Evolutionary conservation across 35 echinoderm and acorn worm species (phyloP).

Genomic region (Strongylocentrotus purpuratus): DNA sequence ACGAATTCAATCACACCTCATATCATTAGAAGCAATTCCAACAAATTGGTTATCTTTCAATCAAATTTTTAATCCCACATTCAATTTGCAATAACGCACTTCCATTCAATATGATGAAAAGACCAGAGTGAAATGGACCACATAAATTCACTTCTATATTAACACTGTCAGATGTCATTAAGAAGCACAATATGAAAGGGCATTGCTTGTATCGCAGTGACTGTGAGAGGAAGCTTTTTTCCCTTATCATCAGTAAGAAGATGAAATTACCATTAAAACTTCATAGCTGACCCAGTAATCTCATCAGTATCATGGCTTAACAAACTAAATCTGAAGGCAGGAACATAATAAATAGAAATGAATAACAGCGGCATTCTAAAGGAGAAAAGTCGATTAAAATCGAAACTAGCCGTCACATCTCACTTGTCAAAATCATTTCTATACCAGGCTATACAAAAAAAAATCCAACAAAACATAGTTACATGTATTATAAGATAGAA

Average conservation of each 20-base stretch:
- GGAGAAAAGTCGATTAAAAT: neutral
- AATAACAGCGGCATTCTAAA: neutral
- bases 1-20: neutral
- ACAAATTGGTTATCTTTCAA: conserved; percentile 19
- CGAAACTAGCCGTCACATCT: neutral
- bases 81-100: neutral
- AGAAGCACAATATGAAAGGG: neutral
- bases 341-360: neutral
- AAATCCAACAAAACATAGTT: neutral
- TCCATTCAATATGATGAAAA: neutral
- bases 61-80: neutral
- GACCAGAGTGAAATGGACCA: neutral
- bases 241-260: neutral
- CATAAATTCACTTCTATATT: neutral
- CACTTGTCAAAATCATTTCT: neutral
- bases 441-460: neutral
- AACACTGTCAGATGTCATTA: conserved; percentile 1
- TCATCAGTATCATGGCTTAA: neutral
- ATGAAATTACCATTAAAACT: neutral
- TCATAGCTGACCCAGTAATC: neutral
- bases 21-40: neutral
- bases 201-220: neutral
- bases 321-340: neutral
- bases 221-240: neutral
- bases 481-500: neutral